Percentiles rank a stretch among this genome's conserved stretches.
phyloP scores from a whole-genome alignment of 2,888 invertebrate genomes.

The Corythucha ciliata region DNA sequence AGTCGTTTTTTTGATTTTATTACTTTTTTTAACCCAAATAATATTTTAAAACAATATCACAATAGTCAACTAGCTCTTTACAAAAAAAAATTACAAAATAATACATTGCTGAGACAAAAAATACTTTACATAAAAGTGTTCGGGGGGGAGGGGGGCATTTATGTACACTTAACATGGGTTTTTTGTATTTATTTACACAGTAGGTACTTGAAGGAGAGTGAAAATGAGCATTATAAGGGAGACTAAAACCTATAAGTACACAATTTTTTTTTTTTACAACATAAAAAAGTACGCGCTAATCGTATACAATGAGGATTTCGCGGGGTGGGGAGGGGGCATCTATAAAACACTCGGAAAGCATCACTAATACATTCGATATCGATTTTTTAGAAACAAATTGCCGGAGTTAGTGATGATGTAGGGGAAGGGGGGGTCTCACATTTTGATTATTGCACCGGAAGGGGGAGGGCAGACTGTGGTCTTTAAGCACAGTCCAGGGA shows the following conservation, averaged over 20 bases:
- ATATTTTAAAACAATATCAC: conserved; percentile 30
- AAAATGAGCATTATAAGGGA: conserved; percentile 23
- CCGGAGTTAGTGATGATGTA: no score
- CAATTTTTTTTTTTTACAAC: no score
- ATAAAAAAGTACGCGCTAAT: conserved; percentile 26
- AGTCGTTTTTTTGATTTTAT: conserved; percentile 29
- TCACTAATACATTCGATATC: no score
- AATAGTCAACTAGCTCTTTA: conserved; percentile 28
- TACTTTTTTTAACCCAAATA: conserved; percentile 18
- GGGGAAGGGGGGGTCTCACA: conserved; percentile 18
- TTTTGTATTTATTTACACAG: conserved; percentile 22
- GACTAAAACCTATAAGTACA: no score
- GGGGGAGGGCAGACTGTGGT: conserved; percentile 15
- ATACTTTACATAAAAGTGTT: conserved; percentile 17
- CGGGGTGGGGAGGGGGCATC: conserved; percentile 4
- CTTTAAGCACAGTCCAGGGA: no score
- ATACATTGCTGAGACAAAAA: conserved; percentile 9
- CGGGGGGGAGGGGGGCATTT: no score
- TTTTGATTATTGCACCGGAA: conserved; percentile 31
- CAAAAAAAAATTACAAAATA: conserved; percentile 24
- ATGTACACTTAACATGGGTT: conserved; percentile 17
- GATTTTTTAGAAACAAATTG: no score
- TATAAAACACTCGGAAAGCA: conserved; percentile 10
- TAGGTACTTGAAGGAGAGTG: conserved; percentile 10
- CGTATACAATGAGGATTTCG: conserved; percentile 24